phyloP scores from a whole-genome alignment of 2,888 invertebrate genomes.

The Himalopsyche anomala region DNA sequence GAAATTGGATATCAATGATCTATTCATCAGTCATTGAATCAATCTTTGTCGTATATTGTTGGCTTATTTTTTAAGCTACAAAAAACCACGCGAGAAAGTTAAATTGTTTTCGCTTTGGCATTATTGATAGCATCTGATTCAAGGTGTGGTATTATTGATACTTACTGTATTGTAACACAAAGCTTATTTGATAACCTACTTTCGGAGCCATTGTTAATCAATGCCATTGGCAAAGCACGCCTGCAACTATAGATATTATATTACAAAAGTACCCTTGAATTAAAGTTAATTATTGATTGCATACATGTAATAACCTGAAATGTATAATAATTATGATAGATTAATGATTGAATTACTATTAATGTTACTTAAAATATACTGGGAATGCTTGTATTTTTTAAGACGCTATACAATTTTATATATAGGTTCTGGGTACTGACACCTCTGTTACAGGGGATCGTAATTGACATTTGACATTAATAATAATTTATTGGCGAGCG shows the following conservation, averaged over 20 bases:
- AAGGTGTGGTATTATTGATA: conserved; percentile 16
- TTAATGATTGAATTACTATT: neutral
- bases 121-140: conserved; percentile 20
- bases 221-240: neutral
- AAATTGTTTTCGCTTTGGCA: neutral
- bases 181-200: conserved; percentile 26
- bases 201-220: neutral
- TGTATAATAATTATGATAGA: neutral
- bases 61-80: too few species aligned
- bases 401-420: too few species aligned
- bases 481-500: too few species aligned
- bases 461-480: too few species aligned
- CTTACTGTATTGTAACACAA: conserved; percentile 10
- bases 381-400: too few species aligned
- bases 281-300: neutral
- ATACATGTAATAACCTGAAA: neutral
- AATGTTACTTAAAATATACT: too few species aligned
- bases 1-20: too few species aligned
- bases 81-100: too few species aligned
- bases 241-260: neutral
- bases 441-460: too few species aligned
- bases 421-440: too few species aligned
- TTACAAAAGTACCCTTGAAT: conserved; percentile 30
- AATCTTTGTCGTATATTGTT: too few species aligned
- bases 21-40: too few species aligned